These are phyloP conservation scores for Gandaritis pyraliata DNA, from an alignment of 2,888 invertebrate species.

Conservation along the genomic window DNA sequence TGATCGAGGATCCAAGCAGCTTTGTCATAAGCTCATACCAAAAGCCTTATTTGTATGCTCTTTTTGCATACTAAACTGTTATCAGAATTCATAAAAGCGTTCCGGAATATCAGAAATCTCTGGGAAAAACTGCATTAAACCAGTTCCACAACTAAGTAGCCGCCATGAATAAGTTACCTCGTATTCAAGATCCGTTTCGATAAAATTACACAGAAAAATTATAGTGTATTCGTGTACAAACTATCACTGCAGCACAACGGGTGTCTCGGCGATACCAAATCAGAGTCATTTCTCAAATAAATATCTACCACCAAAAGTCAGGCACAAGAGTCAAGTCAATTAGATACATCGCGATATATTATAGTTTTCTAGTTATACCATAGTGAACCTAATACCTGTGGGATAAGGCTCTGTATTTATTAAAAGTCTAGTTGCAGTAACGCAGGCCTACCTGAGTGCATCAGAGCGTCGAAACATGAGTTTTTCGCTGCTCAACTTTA, in stretches of 20 bases:
- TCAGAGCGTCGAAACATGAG: constrained; percentile 54
- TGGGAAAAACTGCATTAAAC: constrained; percentile 24
- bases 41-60: background rate
- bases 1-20: too few relatives aligned
- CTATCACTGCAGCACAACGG: constrained; percentile 1
- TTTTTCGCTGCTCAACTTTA: constrained; percentile 54
- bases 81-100: constrained; percentile 19
- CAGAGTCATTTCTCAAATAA: too few relatives aligned
- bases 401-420: constrained; percentile 8
- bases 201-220: constrained; percentile 23
- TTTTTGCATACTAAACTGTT: constrained; percentile 2
- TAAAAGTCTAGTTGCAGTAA: background rate
- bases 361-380: background rate
- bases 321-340: background rate
- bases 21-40: too few relatives aligned
- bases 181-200: constrained; percentile 27
- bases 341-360: too few relatives aligned
- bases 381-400: background rate
- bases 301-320: background rate
- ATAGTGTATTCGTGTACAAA: background rate
- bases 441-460: constrained; percentile 47
- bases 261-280: background rate
- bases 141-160: constrained; percentile 34
- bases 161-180: constrained; percentile 34
- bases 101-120: constrained; percentile 23